Conservation (phyloP, 2,888 invertebrate species). For the Drosophila pegasa region DNA sequence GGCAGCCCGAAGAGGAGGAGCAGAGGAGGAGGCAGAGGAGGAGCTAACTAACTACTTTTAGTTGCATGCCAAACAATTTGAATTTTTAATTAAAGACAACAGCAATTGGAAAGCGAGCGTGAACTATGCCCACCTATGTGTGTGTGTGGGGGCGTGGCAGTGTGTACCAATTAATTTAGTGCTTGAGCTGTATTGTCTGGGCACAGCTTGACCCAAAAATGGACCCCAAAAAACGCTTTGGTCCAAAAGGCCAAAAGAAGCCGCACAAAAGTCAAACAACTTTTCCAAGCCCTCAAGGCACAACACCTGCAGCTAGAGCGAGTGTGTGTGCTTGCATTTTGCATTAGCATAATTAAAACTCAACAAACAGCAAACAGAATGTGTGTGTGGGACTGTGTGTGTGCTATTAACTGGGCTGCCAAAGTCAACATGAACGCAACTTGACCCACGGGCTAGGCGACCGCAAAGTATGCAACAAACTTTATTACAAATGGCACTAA, state of each 20-base stretch:
- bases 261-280: constrained; percentile 48
- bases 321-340: constrained; percentile 46
- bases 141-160: neutral
- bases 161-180: constrained; percentile 53
- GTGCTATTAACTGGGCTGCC: constrained; percentile 56
- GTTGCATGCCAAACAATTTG: constrained; percentile 41
- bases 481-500: constrained; percentile 51
- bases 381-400: constrained; percentile 5
- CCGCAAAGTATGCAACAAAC: constrained; percentile 68
- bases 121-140: constrained; percentile 6
- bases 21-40: neutral
- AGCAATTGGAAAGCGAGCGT: constrained; percentile 13
- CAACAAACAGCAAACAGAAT: constrained; percentile 56
- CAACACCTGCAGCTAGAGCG: constrained; percentile 40
- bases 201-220: constrained; percentile 56
- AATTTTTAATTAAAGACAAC: constrained; percentile 62
- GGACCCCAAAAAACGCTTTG: constrained; percentile 10
- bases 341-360: constrained; percentile 77
- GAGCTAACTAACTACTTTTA: constrained; percentile 13
- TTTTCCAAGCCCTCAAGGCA: constrained; percentile 32
- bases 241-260: constrained; percentile 17
- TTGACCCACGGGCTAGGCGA: constrained; percentile 65
- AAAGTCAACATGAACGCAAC: constrained; percentile 64
- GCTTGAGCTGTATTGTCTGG: constrained; percentile 29
- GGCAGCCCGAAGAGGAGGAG: neutral